Evolutionary conservation across 1,140 invertebrate genomes (phyloP).

Genomic region (Papilio polytes): DNA sequence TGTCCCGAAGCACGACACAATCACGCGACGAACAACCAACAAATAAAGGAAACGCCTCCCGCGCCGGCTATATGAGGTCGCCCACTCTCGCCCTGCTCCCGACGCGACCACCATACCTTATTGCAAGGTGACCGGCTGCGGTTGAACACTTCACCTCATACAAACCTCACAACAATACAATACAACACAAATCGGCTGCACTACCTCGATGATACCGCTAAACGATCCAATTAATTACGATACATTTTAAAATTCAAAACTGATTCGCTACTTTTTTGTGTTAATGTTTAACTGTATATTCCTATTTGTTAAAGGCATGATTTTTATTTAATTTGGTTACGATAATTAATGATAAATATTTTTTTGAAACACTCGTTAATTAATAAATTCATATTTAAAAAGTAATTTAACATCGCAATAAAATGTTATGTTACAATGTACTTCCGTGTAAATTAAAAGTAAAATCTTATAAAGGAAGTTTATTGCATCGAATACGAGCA

Average conservation of each 20-base stretch:
- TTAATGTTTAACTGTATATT: conserved; percentile 33
- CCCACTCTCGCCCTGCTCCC: conserved; percentile 77
- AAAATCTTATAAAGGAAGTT: background rate
- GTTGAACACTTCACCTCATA: conserved; percentile 56
- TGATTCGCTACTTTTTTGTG: conserved; percentile 23
- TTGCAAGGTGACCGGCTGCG: conserved; percentile 76
- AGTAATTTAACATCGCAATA: background rate
- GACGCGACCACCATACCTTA: conserved; percentile 78
- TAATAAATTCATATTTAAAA: background rate
- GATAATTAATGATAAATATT: conserved; percentile 5
- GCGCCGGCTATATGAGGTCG: conserved; percentile 80
- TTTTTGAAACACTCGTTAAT: background rate
- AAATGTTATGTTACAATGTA: background rate
- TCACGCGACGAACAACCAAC: conserved; percentile 73
- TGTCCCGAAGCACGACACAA: conserved; percentile 77
- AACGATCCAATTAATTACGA: conserved; percentile 70
- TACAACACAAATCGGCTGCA: conserved; percentile 66
- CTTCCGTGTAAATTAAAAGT: background rate
- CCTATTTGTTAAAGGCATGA: conserved; percentile 18
- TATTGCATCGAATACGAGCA: background rate
- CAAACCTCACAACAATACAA: conserved; percentile 57
- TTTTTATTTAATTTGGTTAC: conserved; percentile 10
- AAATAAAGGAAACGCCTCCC: conserved; percentile 80
- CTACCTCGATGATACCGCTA: conserved; percentile 71
- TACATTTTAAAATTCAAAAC: conserved; percentile 39